Evolutionary conservation across 1,140 invertebrate genomes (phyloP).

Genomic region (Chrysopa pallens): DNA sequence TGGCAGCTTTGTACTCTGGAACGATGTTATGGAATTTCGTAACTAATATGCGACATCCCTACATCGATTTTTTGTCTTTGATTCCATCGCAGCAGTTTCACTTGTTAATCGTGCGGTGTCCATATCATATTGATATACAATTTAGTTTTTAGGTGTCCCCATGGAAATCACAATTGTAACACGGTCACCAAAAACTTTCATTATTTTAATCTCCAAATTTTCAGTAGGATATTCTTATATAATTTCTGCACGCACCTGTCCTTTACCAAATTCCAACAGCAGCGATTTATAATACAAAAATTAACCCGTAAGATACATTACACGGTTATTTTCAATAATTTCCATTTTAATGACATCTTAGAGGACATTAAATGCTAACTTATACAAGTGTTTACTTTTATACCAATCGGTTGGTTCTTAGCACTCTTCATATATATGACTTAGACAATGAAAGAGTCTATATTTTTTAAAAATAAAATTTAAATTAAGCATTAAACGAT

Average conservation of each 20-base stretch:
- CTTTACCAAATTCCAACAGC: constrained; percentile 8
- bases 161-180: constrained; percentile 11
- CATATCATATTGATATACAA: constrained; percentile 15
- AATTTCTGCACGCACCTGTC: constrained; percentile 7
- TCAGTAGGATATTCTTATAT: constrained; percentile 9
- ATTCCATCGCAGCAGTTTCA: no score
- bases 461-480: no score
- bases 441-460: no score
- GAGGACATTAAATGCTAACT: constrained; percentile 3
- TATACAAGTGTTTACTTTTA: constrained; percentile 3
- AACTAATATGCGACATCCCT: constrained; percentile 15
- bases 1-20: constrained; percentile 7
- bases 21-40: constrained; percentile 13
- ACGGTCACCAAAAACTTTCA: constrained; percentile 11
- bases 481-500: no score
- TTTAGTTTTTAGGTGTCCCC: constrained; percentile 12
- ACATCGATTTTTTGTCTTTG: constrained; percentile 3
- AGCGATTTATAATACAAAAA: constrained; percentile 11
- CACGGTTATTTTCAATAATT: constrained; percentile 11
- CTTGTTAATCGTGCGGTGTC: constrained; percentile 5
- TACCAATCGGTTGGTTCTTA: neutral
- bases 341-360: constrained; percentile 7
- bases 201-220: constrained; percentile 11
- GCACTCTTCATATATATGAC: no score
- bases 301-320: constrained; percentile 10